Evolutionary conservation across 2,888 invertebrate genomes (phyloP), one percentile per base, ranked within the genome.

Genomic region (Cryptophagus acutangulus): DNA sequence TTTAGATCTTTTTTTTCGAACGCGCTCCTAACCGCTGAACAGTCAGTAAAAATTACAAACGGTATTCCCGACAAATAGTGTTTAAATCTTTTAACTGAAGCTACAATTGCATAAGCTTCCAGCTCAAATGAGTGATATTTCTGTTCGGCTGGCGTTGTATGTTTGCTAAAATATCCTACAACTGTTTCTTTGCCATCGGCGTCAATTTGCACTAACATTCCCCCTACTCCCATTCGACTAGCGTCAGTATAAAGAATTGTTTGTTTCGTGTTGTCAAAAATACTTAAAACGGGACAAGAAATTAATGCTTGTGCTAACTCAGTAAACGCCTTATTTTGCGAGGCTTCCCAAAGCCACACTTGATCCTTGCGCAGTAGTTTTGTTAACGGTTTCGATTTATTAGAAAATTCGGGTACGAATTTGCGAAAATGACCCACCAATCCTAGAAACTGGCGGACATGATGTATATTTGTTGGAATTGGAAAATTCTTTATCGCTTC

Each of bases 61-160:
- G 30, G 35, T 6, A 30, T 40, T 2, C 55, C 54, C 14, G 52
- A 42, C 2, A 63, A 24, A 38, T 58, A 61, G 5, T 40, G 38
- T 16, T 55, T 43, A 36, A 62, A 60, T 24, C 50, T 43, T 9
- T 51, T 30, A 2, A 62, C 33, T 2, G 49, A 43, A 34, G 43
- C 49, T 1, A 61, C 54, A 0, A 66, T 50, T 1, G 64, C 63
- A 4, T 66, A 43, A 3, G 49, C 48, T 37, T 69, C 63, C 12
- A 59, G 40, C 20, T 66, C 65, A 16, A 55, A 56, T 2, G 55
- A 53, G 20, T 58, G 55, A 26, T 62, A 49, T 9, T 40, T 38
- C 17, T 36, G 17, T 39, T 68, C 64, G 1, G 51, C 44, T 4
- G 37, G 40, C 1, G 50, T 52, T 1, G 61, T 49, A 16, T 49